These are phyloP conservation scores for Trypoxylon attenuatum DNA, from an alignment of 2,888 invertebrate species.

Conservation along the genomic window DNA sequence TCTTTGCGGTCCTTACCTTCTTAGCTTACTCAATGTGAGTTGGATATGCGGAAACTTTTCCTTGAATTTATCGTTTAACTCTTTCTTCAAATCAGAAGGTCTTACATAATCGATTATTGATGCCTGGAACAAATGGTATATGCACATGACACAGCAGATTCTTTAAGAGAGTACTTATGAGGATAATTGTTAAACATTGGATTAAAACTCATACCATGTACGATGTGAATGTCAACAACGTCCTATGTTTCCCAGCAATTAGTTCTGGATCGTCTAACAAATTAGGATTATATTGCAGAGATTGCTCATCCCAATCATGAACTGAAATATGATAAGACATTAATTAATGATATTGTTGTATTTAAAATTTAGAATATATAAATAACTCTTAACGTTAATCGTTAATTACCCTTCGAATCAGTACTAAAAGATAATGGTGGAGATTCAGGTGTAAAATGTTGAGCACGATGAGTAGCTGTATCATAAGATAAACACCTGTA, in stretches of 20 bases:
- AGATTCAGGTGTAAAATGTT: constrained; percentile 75
- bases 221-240: constrained; percentile 89
- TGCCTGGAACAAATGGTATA: constrained; percentile 80
- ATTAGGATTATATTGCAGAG: constrained; percentile 87
- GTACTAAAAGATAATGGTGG: constrained; percentile 73
- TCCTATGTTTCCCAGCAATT: constrained; percentile 92
- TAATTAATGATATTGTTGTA: neutral
- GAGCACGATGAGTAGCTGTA: constrained; percentile 78
- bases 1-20: constrained; percentile 86
- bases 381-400: too few relatives aligned
- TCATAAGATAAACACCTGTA: constrained; percentile 86
- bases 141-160: too few relatives aligned
- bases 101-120: constrained; percentile 98
- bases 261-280: constrained; percentile 94
- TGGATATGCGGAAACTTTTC: constrained; percentile 97
- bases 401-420: constrained; percentile 73
- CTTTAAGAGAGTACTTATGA: too few relatives aligned
- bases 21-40: constrained; percentile 94
- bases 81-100: constrained; percentile 96
- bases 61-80: constrained; percentile 96
- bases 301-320: constrained; percentile 72
- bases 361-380: neutral
- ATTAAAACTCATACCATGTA: constrained; percentile 79
- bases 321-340: constrained; percentile 47
- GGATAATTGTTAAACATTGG: neutral